phyloP scores from a whole-genome alignment of 2,888 invertebrate genomes.

The Drosophila niveifrons region DNA sequence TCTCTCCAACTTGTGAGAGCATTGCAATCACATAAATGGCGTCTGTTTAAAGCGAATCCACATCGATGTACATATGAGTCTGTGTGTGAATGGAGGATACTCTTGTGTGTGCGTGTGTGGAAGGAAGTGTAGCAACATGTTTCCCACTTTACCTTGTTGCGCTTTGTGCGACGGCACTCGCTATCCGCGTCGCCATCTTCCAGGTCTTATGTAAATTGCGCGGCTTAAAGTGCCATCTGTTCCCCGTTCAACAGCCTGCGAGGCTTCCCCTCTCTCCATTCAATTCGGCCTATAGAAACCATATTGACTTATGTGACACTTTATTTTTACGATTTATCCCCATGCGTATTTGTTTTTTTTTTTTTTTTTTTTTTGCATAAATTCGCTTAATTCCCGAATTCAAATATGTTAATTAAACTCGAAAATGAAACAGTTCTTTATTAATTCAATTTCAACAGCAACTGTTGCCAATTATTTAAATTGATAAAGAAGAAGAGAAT shows the following conservation, averaged over 20 bases:
- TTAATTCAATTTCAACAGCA: slow-evolving; percentile 24
- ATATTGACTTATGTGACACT: slow-evolving; percentile 56
- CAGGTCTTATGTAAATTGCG: slow-evolving; percentile 56
- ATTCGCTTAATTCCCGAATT: slow-evolving; percentile 18
- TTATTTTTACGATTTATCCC: slow-evolving; percentile 39
- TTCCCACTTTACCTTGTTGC: slow-evolving; percentile 45
- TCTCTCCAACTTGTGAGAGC: slow-evolving; percentile 27
- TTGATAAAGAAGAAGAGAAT: not conserved
- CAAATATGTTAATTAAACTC: slow-evolving; percentile 57
- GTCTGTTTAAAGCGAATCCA: slow-evolving; percentile 50
- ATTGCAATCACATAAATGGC: slow-evolving; percentile 71
- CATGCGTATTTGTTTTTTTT: slow-evolving; percentile 11
- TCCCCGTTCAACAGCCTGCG: slow-evolving; percentile 42
- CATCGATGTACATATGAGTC: slow-evolving; percentile 25
- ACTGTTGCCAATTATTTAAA: slow-evolving; percentile 12
- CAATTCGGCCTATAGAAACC: slow-evolving; percentile 23
- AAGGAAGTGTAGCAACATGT: slow-evolving; percentile 14
- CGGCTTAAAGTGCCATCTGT: slow-evolving; percentile 54
- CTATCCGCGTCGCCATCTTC: slow-evolving; percentile 20
- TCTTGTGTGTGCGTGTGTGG: not conserved
- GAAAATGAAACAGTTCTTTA: slow-evolving; percentile 14
- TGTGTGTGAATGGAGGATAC: not conserved
- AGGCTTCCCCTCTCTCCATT: not conserved
- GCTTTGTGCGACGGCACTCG: slow-evolving; percentile 16
- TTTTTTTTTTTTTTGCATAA: slow-evolving; percentile 36